Percentiles rank a stretch among this genome's conserved stretches.
Conservation (phyloP, 1,140 invertebrate species). For the Subanguina moxae region DNA sequence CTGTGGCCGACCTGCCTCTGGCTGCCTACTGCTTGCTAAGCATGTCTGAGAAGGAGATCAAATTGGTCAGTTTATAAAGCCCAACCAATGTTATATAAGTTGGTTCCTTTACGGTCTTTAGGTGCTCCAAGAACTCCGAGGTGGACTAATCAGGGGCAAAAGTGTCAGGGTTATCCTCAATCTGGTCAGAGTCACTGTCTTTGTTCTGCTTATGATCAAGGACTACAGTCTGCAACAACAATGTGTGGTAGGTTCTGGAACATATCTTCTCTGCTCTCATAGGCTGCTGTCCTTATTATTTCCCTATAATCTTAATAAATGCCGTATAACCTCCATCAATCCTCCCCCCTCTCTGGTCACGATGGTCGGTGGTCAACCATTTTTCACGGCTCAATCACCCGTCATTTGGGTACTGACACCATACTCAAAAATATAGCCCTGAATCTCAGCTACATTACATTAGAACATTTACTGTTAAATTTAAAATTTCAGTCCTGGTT, state of each 20-base stretch:
- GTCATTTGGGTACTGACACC: too few species aligned
- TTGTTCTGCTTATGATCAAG: constrained; percentile 17
- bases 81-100: too few species aligned
- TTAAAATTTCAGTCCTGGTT: constrained; percentile 17
- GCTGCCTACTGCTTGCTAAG: constrained; percentile 23
- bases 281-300: too few species aligned
- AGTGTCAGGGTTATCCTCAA: constrained; percentile 25
- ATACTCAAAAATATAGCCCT: too few species aligned
- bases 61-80: constrained; percentile 10
- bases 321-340: neutral
- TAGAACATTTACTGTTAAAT: neutral
- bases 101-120: too few species aligned
- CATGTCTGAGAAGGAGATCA: constrained; percentile 12
- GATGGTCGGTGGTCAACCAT: too few species aligned
- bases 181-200: constrained; percentile 13
- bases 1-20: constrained; percentile 23
- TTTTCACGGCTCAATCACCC: too few species aligned
- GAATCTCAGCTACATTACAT: neutral
- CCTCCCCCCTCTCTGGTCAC: too few species aligned
- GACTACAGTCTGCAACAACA: constrained; percentile 9
- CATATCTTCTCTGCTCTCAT: neutral
- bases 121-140: constrained; percentile 19
- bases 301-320: too few species aligned
- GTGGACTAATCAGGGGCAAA: constrained; percentile 12
- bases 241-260: constrained; percentile 16